Base-by-base conservation (phyloP, 2,888 invertebrate species). In the Lepetodrilus schrolli region DNA sequence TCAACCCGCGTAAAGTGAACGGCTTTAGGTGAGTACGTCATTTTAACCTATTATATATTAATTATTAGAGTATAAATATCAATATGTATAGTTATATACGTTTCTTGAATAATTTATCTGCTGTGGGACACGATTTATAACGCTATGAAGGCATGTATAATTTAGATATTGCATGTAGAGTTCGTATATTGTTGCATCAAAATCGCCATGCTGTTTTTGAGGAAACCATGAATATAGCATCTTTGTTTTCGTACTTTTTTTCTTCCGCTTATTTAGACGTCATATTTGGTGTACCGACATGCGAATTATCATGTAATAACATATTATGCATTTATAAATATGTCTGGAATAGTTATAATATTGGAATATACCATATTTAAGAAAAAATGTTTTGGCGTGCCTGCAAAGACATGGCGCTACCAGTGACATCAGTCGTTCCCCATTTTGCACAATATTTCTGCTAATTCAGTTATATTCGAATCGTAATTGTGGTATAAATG, bases 1-100 rank as follows among this genome's bases (percentile, higher is more conserved):
- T 82, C 78, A 80, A 77, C 83, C 83, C 83, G 83, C 83, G 83
- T 83, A 83, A 82, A 83, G 82, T 83, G 76, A 82, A 83, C 81
- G 81, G 70, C 71, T 76, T 75, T 81, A 83, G 83, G 83, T 83
- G 78, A 80, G 83, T 83, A 76, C 76, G 74, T 74, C 48, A 49
- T 72, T 73, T 69, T 72, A 70, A 80, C 71, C 51, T 72, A 17
- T 70, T 72, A 74, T 75, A 72, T 72, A 70, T 50, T 38, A 20
- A 58, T 72, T 72, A 51, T 65, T 49, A 47, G 70, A 21, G 10
- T 23, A 47, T 30, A 51, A 66, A 70, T 5, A 65, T n/a, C 13
- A 17, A 73, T 66, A 65, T 36, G n/a, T 49, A 48, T 65, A 20
- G 43, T 37, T 37, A 47, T 48, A 66, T 58, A 47, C 50, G n/a